Percentiles rank a stretch among this genome's conserved stretches.
These are phyloP conservation scores for Callospermophilus lateralis DNA, from an alignment of 2,113 vertebrate species.

Conservation along the genomic window DNA sequence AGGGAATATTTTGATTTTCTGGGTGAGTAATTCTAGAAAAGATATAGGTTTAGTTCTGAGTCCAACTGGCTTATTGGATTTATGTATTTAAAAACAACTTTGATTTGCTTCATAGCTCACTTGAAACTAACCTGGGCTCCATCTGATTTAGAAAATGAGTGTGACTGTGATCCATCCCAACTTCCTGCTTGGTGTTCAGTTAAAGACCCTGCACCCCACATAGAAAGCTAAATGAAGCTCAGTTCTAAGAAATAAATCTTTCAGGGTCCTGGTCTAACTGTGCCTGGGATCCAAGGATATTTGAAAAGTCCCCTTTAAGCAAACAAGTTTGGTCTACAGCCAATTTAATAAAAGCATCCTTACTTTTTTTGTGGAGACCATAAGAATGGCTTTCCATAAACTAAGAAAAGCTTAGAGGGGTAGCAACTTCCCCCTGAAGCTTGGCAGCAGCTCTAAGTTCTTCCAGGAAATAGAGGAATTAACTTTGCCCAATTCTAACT, in stretches of 20 bases:
- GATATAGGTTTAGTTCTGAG: conserved; percentile 66
- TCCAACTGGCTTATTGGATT: conserved; percentile 74
- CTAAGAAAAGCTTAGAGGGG: not conserved
- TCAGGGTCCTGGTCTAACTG: not conserved
- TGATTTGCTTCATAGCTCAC: conserved; percentile 69
- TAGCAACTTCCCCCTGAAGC: not conserved
- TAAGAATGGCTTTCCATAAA: not conserved
- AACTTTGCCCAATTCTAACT: not conserved
- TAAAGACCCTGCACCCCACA: not conserved
- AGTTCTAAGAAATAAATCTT: not conserved
- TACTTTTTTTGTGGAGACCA: not conserved
- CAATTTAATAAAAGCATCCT: conserved; percentile 40
- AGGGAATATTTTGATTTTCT: conserved; percentile 81
- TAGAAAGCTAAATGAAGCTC: not conserved
- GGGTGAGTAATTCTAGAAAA: conserved; percentile 73
- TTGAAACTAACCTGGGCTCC: conserved; percentile 64
- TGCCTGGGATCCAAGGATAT: not conserved
- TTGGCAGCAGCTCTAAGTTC: not conserved
- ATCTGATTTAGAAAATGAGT: conserved; percentile 39
- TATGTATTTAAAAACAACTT: conserved; percentile 79
- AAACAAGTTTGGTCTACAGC: not conserved
- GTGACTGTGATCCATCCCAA: not conserved
- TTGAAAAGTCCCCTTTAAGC: conserved; percentile 30
- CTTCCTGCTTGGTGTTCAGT: not conserved
- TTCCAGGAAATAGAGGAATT: not conserved